Conservation (phyloP, 1,140 invertebrate genomes). For the Aporrectodea caliginosa region DNA sequence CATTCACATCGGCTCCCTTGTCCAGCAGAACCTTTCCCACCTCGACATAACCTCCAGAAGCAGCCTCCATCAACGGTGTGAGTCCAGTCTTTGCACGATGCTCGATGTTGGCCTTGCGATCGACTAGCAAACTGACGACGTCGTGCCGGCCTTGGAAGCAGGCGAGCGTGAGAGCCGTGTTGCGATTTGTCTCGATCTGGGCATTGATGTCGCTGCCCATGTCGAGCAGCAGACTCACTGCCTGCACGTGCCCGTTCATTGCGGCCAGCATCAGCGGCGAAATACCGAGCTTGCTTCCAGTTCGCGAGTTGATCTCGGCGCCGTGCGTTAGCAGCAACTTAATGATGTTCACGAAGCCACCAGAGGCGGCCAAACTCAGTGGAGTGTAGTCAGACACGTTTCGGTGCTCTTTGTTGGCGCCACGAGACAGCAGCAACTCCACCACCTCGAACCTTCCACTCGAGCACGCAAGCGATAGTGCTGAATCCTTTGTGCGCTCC, state of each 20-base stretch:
- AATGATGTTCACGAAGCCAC: conserved; percentile 98
- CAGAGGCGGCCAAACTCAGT: conserved; percentile 91
- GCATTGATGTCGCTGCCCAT: conserved; percentile 99
- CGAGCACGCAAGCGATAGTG: conserved; percentile 92
- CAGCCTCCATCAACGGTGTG: conserved; percentile 98
- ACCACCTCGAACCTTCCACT: conserved; percentile 95
- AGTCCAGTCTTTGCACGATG: conserved; percentile 98
- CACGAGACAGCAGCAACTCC: conserved; percentile 78
- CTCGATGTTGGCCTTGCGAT: conserved; percentile 97
- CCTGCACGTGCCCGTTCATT: conserved; percentile 99
- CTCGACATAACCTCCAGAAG: conserved; percentile 97
- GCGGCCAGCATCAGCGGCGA: conserved; percentile 98
- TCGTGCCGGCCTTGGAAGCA: conserved; percentile 99
- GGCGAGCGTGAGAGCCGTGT: conserved; percentile 95
- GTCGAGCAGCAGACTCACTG: conserved; percentile 90
- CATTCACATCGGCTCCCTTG: conserved; percentile 97
- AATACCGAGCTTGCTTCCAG: conserved; percentile 70
- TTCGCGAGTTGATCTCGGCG: conserved; percentile 92
- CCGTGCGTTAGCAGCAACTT: conserved; percentile 86
- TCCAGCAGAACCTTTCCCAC: conserved; percentile 92
- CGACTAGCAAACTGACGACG: conserved; percentile 90
- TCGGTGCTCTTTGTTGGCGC: conserved; percentile 96
- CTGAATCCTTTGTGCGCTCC: conserved; percentile 97
- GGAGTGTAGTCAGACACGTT: conserved; percentile 99
- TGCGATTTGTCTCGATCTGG: conserved; percentile 98